Percentiles rank a stretch among this genome's conserved stretches.
phyloP scores from a whole-genome alignment of 2,113 vertebrate genomes.

The Malurus melanocephalus region DNA sequence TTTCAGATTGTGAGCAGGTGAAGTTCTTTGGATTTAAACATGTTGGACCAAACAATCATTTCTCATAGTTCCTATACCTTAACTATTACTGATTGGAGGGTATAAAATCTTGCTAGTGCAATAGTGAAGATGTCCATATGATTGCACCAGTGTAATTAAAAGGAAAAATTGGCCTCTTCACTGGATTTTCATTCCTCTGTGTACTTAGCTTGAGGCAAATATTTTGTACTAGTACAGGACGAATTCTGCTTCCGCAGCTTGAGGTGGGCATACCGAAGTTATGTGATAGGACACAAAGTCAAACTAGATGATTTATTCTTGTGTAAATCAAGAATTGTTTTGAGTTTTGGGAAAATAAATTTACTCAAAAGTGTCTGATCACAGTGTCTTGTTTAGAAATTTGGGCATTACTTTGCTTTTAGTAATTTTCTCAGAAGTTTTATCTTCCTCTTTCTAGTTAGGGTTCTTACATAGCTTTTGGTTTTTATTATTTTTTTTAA shows the following conservation, averaged over 20 bases:
- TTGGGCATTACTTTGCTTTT: neutral
- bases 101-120: neutral
- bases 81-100: neutral
- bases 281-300: neutral
- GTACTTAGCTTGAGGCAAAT: neutral
- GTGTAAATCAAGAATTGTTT: neutral
- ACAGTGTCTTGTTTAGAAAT: neutral
- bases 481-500: neutral
- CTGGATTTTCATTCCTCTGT: neutral
- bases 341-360: neutral
- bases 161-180: neutral
- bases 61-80: neutral
- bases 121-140: neutral
- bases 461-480: neutral
- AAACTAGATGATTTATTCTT: neutral
- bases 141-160: neutral
- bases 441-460: neutral
- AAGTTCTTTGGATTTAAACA: neutral
- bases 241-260: neutral
- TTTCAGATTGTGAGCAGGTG: neutral
- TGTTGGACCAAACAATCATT: neutral
- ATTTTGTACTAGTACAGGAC: neutral
- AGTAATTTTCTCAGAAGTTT: neutral
- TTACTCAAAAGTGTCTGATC: neutral
- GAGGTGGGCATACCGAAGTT: neutral